phyloP scores from a whole-genome alignment of 2,888 invertebrate genomes.

The Trisateles emortualis region DNA sequence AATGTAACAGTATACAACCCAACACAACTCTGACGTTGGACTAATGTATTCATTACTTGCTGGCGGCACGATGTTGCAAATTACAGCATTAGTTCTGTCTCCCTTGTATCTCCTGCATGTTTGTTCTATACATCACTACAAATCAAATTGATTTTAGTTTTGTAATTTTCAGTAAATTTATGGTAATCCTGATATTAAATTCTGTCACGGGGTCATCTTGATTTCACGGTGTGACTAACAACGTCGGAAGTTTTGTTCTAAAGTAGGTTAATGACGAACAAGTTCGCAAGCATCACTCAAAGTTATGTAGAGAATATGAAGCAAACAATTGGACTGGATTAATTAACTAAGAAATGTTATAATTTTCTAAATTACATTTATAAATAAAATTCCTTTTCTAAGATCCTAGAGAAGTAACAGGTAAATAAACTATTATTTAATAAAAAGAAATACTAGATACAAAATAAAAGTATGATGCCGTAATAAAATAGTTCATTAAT shows the following conservation, averaged over 20 bases:
- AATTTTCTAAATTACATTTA: too few relatives aligned
- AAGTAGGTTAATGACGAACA: background rate
- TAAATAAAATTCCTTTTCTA: too few relatives aligned
- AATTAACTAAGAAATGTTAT: too few relatives aligned
- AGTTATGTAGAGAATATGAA: too few relatives aligned
- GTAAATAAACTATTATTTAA: too few relatives aligned
- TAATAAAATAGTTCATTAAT: too few relatives aligned
- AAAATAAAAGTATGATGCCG: too few relatives aligned
- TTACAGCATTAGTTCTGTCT: conserved; percentile 33
- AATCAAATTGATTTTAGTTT: conserved; percentile 10
- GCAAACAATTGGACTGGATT: too few relatives aligned
- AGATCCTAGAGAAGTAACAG: too few relatives aligned
- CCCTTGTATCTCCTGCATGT: conserved; percentile 16
- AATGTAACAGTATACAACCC: conserved; percentile 1
- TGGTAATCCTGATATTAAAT: background rate
- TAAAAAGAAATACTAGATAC: too few relatives aligned
- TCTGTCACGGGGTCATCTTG: background rate
- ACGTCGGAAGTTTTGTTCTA: background rate
- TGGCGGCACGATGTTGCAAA: conserved; percentile 30
- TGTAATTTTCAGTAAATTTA: conserved; percentile 7
- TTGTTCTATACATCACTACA: conserved; percentile 6
- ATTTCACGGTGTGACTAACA: background rate
- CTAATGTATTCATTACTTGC: conserved; percentile 47
- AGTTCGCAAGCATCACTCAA: background rate
- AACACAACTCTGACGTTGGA: conserved; percentile 28